Evolutionary conservation across 2,888 invertebrate species (phyloP), one percentile per base, ranked within the genome.

Genomic region (Lapara coniferarum): DNA sequence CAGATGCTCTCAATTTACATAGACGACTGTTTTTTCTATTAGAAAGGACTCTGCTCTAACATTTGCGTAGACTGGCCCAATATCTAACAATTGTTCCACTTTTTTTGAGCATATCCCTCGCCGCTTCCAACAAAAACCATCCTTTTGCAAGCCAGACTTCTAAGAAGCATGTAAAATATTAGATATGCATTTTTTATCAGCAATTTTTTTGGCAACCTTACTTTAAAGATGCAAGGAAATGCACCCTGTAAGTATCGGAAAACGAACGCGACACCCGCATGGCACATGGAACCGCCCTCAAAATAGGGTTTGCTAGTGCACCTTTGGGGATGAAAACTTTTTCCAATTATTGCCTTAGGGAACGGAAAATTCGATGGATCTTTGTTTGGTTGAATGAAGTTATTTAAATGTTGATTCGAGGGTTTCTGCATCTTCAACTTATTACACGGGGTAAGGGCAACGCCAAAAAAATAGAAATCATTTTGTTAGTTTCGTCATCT

Each of bases 211-310:
- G 88, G 85, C 73, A 73, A 77, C 87, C 12, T 58, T 91, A 85
- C 87, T 73, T 68, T 63, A 66, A 78, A 76, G 79, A 77, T 88
- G 89, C 86, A 90, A 66, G 88, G 88, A 90, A 90, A 89, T 91
- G 91, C 91, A 90, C 76, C 84, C 82, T 75, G 75, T 82, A 79
- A 75, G 77, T 78, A 81, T 82, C 75, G 81, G 78, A 81, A 85
- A 85, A 83, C 81, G 85, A 85, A 80, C 76, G 77, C 75, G 78
- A 81, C 83, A 87, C 89, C 88, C 82, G 80, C 81, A 86, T 84
- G 81, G 85, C 77, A 72, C 80, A 75, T 78, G 80, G 77, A 78
- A 75, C 74, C 81, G 76, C 78, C 77, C 77, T 72, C 74, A 74
- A 75, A 78, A 78, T 73, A 71, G 77, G 76, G 76, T 71, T 68